These are phyloP conservation scores for Rana temporaria DNA, from an alignment of 2,113 vertebrate genomes.

Conservation along the genomic window DNA sequence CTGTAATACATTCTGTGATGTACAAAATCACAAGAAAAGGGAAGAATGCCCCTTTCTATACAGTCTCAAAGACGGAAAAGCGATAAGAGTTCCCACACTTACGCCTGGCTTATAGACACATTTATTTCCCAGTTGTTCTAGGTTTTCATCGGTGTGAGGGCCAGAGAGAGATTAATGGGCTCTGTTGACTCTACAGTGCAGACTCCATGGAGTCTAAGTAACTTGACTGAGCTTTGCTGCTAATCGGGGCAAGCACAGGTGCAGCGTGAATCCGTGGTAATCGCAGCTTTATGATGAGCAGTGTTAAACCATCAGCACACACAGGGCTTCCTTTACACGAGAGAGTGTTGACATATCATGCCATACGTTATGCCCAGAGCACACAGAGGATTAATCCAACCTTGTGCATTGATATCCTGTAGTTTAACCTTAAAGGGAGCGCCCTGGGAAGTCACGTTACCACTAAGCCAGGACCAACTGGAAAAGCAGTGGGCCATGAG, in stretches of 20 bases:
- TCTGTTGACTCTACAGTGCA: conserved; percentile 62
- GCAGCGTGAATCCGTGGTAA: conserved; percentile 28
- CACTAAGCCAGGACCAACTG: too few relatives aligned
- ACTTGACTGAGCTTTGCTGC: conserved; percentile 54
- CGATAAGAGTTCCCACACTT: background rate
- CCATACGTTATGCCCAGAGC: background rate
- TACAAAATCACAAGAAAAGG: too few relatives aligned
- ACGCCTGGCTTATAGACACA: background rate
- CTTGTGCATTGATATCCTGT: too few relatives aligned
- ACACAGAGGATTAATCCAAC: too few relatives aligned
- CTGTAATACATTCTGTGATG: too few relatives aligned
- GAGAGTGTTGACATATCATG: background rate
- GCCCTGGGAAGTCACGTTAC: too few relatives aligned
- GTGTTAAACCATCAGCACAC: conserved; percentile 7
- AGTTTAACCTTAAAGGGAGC: too few relatives aligned
- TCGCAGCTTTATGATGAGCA: background rate
- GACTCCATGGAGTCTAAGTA: conserved; percentile 49
- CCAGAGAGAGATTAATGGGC: conserved; percentile 63
- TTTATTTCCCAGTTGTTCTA: background rate
- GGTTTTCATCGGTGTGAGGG: conserved; percentile 13
- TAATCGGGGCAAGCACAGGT: conserved; percentile 63
- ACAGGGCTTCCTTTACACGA: background rate
- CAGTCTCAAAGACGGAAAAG: background rate
- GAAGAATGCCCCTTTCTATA: too few relatives aligned
- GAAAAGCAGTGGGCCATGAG: too few relatives aligned